Base-by-base conservation (phyloP, 2,797 vertebrate genomes). In the Alcedo atthis region DNA sequence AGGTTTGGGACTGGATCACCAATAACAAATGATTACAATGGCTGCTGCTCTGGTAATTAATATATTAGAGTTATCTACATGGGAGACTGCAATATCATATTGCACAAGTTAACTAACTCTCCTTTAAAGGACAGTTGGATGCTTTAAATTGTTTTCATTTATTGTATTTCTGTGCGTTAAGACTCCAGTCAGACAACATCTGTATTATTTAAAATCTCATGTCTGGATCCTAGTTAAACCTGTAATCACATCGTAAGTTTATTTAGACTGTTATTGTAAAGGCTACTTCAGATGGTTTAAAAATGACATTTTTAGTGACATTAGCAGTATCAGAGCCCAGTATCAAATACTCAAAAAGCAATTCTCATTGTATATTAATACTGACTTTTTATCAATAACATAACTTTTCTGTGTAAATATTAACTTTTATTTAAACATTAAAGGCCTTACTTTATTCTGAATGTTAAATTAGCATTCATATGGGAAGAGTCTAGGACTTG, bases 371-470 rank as follows among this genome's bases (percentile, higher is more conserved):
- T 88, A 81, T 80, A 35, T 95, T 97, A 93, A 91, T 96, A 77
- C 83, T 93, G 89, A 90, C 85, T 92, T 95, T 83, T 81, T 97
- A 96, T 92, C 93, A 96, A 92, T 96, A 97, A 95, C 68, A 68
- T 80, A 97, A 94, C 84, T 95, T 97, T 95, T 96, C 79, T 82
- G 66, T 88, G 91, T 96, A 97, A 97, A 97, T 96, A 95, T 93
- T 96, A 97, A 96, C 94, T 54, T 96, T 97, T 96, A 86, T 93
- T 97, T 94, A 96, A 96, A 92, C 85, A 93, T 94, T 85, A 85
- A 96, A 97, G 87, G 84, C 92, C 85, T 95, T 93, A 53, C 54
- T 96, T 96, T 95, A 94, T 96, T 96, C 90, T 95, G 87, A 94
- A 95, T 93, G 83, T 91, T 96, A 94, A 94, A 48, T 54, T 69